Percentiles rank a stretch among this genome's conserved stretches.
These are phyloP conservation scores for Protophormia terraenovae DNA, from an alignment of 2,888 invertebrate genomes.

Conservation along the genomic window DNA sequence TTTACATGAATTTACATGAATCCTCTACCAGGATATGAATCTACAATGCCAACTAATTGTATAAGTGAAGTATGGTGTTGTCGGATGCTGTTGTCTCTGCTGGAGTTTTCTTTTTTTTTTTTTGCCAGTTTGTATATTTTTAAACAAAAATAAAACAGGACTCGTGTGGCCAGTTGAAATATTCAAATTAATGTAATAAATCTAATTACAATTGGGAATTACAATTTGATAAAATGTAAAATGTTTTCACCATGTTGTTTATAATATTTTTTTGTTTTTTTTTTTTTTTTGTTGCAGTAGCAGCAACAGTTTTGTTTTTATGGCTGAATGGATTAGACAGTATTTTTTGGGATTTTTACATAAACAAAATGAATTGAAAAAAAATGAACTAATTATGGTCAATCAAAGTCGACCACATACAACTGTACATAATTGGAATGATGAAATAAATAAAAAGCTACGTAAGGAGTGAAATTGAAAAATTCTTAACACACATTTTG, in stretches of 20 bases:
- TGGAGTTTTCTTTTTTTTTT: background rate
- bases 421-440: too few species aligned
- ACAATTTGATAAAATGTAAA: constrained; percentile 59
- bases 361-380: background rate
- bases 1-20: constrained; percentile 53
- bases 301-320: background rate
- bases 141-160: too few species aligned
- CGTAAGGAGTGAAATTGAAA: too few species aligned
- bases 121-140: too few species aligned
- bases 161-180: constrained; percentile 57
- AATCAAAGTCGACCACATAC: background rate
- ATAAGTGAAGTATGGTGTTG: background rate
- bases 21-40: constrained; percentile 16
- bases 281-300: background rate
- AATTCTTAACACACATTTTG: too few species aligned
- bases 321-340: constrained; percentile 29
- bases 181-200: constrained; percentile 65
- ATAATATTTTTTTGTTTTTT: background rate
- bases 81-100: background rate
- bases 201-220: constrained; percentile 66
- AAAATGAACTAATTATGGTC: background rate
- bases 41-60: constrained; percentile 30
- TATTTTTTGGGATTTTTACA: background rate
- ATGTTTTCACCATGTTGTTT: constrained; percentile 39
- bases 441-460: too few species aligned